A percentile compares a stretch with the other conserved stretches of the same genome.
Conservation (phyloP, 2,888 invertebrate species). For the Heliconius hortense region DNA sequence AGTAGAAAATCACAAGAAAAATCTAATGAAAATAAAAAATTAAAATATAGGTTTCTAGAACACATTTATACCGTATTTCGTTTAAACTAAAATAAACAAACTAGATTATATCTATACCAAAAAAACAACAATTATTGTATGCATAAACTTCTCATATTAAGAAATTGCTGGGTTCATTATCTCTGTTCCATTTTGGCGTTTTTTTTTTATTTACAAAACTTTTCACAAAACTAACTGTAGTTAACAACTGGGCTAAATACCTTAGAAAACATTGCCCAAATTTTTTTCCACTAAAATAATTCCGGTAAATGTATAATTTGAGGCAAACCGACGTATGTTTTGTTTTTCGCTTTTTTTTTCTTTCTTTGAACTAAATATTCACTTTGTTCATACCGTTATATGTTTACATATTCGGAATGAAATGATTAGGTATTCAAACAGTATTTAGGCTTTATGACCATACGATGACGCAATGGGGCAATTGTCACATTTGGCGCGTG, state of each 20-base stretch:
- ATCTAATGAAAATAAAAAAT: too few relatives aligned
- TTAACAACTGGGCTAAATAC: conserved; percentile 38
- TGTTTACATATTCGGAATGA: not conserved
- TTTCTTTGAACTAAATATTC: not conserved
- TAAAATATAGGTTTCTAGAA: not conserved
- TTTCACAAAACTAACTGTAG: conserved; percentile 37
- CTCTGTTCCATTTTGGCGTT: conserved; percentile 27
- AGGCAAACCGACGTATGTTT: not conserved
- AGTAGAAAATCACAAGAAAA: too few relatives aligned
- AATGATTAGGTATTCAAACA: not conserved
- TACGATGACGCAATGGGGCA: not conserved
- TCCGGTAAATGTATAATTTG: conserved; percentile 14
- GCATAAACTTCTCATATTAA: conserved; percentile 29
- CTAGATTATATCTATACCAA: not conserved
- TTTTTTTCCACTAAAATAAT: not conserved
- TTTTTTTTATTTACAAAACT: not conserved
- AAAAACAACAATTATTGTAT: conserved; percentile 22
- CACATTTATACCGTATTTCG: not conserved
- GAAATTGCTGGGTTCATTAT: conserved; percentile 30
- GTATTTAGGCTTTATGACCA: not conserved
- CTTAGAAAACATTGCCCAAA: conserved; percentile 11
- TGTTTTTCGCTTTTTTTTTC: conserved; percentile 4
- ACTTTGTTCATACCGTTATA: conserved; percentile 3
- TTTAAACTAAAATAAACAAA: not conserved
- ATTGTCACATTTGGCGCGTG: not conserved